phyloP scores from a whole-genome alignment of 2,888 invertebrate species.

The Torymus auratus region DNA sequence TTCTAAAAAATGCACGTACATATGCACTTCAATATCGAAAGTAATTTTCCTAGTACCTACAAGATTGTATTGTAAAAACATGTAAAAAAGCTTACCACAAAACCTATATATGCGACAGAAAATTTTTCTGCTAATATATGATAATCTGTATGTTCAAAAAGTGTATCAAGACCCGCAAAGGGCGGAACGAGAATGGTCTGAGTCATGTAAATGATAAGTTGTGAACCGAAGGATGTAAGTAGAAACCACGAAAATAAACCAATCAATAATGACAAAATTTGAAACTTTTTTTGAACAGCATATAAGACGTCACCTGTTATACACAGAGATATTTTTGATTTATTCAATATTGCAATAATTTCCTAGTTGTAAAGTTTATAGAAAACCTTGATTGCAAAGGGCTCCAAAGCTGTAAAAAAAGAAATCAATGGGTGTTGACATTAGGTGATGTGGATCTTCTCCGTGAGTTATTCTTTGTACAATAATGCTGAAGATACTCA shows the following conservation, averaged over 20 bases:
- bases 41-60: too few species aligned
- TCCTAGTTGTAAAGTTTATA: background rate
- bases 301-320: slow-evolving; percentile 28
- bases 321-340: too few species aligned
- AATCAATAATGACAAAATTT: slow-evolving; percentile 42
- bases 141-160: slow-evolving; percentile 61
- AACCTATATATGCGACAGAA: slow-evolving; percentile 47
- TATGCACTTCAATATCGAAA: too few species aligned
- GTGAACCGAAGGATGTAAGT: slow-evolving; percentile 58
- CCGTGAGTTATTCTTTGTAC: slow-evolving; percentile 33
- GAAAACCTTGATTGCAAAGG: slow-evolving; percentile 62
- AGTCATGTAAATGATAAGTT: slow-evolving; percentile 61
- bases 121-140: slow-evolving; percentile 51
- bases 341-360: too few species aligned
- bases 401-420: slow-evolving; percentile 63
- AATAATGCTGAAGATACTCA: slow-evolving; percentile 57
- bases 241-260: slow-evolving; percentile 61
- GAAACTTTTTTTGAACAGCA: slow-evolving; percentile 30
- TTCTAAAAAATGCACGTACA: slow-evolving; percentile 1
- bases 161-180: slow-evolving; percentile 58
- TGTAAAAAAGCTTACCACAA: slow-evolving; percentile 56
- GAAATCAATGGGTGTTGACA: slow-evolving; percentile 54
- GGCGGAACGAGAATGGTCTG: slow-evolving; percentile 57
- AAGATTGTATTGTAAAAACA: background rate
- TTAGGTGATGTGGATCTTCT: background rate